These are phyloP conservation scores for Rhombomys opimus DNA, from an alignment of 2,113 vertebrate genomes.

Conservation along the genomic window DNA sequence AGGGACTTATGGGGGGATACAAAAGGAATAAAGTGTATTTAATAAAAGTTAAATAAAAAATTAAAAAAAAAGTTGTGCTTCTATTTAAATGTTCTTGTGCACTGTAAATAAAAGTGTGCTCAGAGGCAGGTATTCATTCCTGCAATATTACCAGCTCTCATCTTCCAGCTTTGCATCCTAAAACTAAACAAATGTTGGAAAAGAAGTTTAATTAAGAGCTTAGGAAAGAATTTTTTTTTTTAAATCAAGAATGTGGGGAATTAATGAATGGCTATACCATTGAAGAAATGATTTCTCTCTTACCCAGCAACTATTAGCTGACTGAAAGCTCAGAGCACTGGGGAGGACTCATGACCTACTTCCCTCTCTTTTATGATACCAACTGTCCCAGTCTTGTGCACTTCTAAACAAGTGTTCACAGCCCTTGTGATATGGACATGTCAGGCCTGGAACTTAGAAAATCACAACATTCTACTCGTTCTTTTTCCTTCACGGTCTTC, in stretches of 20 bases:
- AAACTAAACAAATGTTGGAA: constrained; percentile 18
- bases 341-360: neutral
- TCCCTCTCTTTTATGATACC: neutral
- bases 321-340: neutral
- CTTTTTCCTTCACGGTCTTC: neutral
- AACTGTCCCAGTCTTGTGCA: neutral
- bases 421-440: no score
- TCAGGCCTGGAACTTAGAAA: neutral
- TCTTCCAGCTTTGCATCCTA: neutral
- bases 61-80: neutral
- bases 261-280: neutral
- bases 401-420: neutral
- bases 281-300: neutral
- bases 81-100: neutral
- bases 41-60: no score
- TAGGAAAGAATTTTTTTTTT: neutral
- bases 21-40: no score
- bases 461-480: neutral
- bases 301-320: neutral
- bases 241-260: neutral
- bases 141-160: neutral
- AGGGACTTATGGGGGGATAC: no score
- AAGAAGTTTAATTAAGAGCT: neutral
- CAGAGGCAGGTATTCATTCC: neutral
- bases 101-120: neutral